Percentiles rank a stretch among this genome's conserved stretches.
phyloP scores from a whole-genome alignment of 1,140 invertebrate genomes.

The Myzus persicae region DNA sequence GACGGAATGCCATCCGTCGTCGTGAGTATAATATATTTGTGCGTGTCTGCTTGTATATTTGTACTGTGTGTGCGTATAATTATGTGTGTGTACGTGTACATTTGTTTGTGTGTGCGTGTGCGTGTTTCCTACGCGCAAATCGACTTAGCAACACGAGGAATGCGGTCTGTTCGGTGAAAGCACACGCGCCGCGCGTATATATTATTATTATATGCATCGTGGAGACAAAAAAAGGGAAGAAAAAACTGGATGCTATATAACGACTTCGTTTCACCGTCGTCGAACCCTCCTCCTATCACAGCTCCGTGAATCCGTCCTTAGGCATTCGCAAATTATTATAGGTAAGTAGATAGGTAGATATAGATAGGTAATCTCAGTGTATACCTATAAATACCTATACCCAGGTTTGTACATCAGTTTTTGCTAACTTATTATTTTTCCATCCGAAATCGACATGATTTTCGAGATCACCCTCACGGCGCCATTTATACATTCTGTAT shows the following conservation, averaged over 20 bases:
- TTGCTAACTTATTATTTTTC: neutral
- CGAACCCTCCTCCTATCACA: neutral
- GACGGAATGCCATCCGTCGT: constrained; percentile 41
- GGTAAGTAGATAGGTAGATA: neutral
- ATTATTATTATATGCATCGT: neutral
- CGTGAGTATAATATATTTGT: neutral
- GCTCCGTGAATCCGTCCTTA: neutral
- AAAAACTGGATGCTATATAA: constrained; percentile 24
- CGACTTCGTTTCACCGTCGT: constrained; percentile 33
- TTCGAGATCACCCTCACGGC: neutral
- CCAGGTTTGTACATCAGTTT: neutral
- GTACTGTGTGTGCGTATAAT: neutral
- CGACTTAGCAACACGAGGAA: constrained; percentile 9
- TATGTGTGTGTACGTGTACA: neutral
- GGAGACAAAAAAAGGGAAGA: constrained; percentile 15
- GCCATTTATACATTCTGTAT: neutral
- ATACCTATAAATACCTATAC: too few relatives aligned
- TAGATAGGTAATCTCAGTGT: too few relatives aligned
- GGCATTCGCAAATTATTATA: neutral
- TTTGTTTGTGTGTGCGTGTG: neutral
- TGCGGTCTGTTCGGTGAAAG: constrained; percentile 51
- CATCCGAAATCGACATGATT: neutral
- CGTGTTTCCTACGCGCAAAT: constrained; percentile 2
- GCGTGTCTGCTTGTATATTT: neutral
- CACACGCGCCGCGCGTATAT: neutral